phyloP scores from a whole-genome alignment of 1,140 invertebrate species.

The Cydia splendana region DNA sequence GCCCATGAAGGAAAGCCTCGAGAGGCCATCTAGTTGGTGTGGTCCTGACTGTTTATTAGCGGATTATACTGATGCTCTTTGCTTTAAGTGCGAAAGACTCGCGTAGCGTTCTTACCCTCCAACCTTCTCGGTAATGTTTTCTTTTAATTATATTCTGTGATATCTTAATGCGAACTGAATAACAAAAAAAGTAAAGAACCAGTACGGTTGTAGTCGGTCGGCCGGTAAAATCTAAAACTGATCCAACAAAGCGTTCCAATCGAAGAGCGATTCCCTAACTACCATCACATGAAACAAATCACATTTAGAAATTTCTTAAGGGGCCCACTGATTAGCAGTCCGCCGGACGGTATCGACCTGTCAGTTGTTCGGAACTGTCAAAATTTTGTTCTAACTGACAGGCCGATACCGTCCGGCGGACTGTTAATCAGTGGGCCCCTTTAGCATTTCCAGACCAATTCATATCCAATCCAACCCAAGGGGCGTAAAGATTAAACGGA shows the following conservation, averaged over 20 bases:
- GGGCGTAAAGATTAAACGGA: neutral
- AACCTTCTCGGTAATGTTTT: neutral
- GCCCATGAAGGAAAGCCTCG: neutral
- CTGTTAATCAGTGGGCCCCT: too few species aligned
- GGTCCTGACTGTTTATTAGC: neutral
- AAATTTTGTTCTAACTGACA: too few species aligned
- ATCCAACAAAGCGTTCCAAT: too few species aligned
- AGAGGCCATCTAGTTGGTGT: neutral
- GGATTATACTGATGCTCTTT: slow-evolving; percentile 17
- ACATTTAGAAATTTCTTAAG: neutral
- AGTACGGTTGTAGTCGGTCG: too few species aligned
- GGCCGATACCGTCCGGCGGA: too few species aligned
- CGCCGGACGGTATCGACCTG: too few species aligned
- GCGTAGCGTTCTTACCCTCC: neutral
- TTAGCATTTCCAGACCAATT: neutral
- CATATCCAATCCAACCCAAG: neutral
- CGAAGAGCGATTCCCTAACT: too few species aligned
- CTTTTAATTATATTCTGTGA: neutral
- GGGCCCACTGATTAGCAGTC: too few species aligned
- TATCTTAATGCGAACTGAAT: neutral
- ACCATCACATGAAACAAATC: neutral
- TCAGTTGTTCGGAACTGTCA: too few species aligned
- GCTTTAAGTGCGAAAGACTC: slow-evolving; percentile 19
- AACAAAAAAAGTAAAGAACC: too few species aligned
- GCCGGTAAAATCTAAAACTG: too few species aligned